Evolutionary conservation across 2,113 vertebrate species (phyloP).

Genomic region (Bucco capensis): DNA sequence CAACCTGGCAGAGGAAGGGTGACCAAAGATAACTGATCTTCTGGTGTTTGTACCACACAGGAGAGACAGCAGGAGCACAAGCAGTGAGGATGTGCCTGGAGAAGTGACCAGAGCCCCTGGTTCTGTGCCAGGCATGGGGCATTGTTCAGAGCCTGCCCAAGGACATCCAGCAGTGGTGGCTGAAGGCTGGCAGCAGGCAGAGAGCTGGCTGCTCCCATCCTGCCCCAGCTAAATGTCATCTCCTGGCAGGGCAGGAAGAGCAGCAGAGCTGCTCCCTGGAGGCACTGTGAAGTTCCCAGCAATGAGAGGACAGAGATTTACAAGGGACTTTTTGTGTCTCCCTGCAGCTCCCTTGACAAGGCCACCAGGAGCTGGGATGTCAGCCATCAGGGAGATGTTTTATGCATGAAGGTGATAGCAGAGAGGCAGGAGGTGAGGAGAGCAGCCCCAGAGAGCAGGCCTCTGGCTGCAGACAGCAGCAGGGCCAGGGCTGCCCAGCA

Average conservation of each 20-base stretch:
- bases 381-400: background rate
- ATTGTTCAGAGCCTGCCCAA: background rate
- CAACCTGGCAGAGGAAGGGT: background rate
- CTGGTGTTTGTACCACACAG: rapidly evolving
- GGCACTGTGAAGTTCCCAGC: background rate
- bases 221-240: background rate
- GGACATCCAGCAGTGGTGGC: background rate
- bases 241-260: background rate
- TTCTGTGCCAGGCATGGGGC: rapidly evolving
- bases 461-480: background rate
- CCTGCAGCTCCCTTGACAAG: background rate
- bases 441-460: background rate
- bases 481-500: background rate
- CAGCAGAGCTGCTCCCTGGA: background rate
- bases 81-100: background rate
- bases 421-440: background rate
- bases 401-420: background rate
- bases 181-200: background rate
- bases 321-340: background rate
- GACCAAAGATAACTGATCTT: background rate
- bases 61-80: background rate
- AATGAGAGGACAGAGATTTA: constrained; percentile 2
- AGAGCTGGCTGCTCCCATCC: background rate
- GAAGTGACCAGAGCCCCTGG: background rate
- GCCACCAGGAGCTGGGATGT: background rate